These are phyloP conservation scores for Macrotis lagotis DNA, from an alignment of 2,113 vertebrate species.

Conservation along the genomic window DNA sequence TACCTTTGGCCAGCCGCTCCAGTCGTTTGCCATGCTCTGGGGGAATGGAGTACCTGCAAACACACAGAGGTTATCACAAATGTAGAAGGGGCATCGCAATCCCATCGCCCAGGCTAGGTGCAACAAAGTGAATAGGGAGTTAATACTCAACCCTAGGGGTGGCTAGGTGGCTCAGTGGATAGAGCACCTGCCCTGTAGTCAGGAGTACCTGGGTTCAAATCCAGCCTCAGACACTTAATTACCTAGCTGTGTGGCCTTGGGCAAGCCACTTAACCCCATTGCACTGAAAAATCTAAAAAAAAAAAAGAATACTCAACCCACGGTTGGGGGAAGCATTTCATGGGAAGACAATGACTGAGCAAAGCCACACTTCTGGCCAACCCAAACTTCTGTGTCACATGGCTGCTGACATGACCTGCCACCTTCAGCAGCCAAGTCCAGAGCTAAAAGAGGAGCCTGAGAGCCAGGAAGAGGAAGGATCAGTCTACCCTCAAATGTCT, in stretches of 20 bases:
- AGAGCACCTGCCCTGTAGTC: no score
- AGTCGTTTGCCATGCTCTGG: slow-evolving; percentile 95
- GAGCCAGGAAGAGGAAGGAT: not conserved
- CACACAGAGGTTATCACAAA: slow-evolving; percentile 49
- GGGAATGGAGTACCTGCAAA: slow-evolving; percentile 93
- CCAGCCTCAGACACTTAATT: no score
- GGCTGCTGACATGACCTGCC: no score
- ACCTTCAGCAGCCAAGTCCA: not conserved
- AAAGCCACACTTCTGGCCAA: not conserved
- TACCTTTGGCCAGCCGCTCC: slow-evolving; percentile 98
- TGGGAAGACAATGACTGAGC: not conserved
- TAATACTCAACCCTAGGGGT: no score
- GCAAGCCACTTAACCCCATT: no score
- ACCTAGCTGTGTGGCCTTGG: no score
- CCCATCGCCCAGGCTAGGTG: not conserved
- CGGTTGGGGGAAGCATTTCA: no score
- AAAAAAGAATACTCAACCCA: not conserved
- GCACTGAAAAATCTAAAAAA: no score
- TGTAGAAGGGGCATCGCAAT: not conserved
- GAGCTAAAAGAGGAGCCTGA: not conserved
- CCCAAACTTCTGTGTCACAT: no score
- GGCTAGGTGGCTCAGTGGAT: no score
- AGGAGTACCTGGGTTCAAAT: no score
- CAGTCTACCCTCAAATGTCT: not conserved
- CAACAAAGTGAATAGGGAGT: not conserved